Conservation (phyloP, 2,888 invertebrate genomes). For the Stenurella melanura region DNA sequence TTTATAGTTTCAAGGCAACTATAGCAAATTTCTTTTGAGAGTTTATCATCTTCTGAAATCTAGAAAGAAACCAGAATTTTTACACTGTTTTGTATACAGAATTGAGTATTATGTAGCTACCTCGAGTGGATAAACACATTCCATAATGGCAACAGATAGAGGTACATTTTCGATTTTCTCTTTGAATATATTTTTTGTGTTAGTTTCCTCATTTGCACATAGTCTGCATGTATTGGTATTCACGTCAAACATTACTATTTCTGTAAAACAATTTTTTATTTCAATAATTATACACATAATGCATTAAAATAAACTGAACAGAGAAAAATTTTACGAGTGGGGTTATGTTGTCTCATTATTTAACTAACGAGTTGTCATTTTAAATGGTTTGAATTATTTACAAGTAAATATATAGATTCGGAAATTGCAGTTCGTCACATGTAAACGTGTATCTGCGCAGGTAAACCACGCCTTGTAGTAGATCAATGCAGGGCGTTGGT, state of each 20-base stretch:
- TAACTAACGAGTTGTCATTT: too few species aligned
- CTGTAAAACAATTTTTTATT: background rate
- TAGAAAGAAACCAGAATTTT: constrained; percentile 51
- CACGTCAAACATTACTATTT: constrained; percentile 2
- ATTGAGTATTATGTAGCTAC: constrained; percentile 48
- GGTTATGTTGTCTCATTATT: too few species aligned
- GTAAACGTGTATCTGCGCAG: too few species aligned
- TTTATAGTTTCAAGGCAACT: constrained; percentile 61
- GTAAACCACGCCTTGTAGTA: too few species aligned
- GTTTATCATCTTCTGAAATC: constrained; percentile 61
- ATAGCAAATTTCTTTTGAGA: constrained; percentile 66
- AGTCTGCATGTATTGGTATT: constrained; percentile 48
- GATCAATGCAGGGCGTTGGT: too few species aligned
- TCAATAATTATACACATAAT: background rate
- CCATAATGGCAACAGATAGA: constrained; percentile 56
- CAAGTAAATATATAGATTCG: too few species aligned
- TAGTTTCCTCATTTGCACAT: constrained; percentile 47
- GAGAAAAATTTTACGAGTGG: background rate
- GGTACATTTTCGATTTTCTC: constrained; percentile 50
- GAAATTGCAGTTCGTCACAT: too few species aligned
- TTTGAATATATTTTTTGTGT: constrained; percentile 46
- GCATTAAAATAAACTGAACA: too few species aligned
- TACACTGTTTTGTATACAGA: too few species aligned
- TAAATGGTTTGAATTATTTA: too few species aligned
- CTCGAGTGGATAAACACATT: constrained; percentile 60